Base-by-base conservation (phyloP, 2,888 invertebrate genomes). In the Orchesella flavescens region DNA sequence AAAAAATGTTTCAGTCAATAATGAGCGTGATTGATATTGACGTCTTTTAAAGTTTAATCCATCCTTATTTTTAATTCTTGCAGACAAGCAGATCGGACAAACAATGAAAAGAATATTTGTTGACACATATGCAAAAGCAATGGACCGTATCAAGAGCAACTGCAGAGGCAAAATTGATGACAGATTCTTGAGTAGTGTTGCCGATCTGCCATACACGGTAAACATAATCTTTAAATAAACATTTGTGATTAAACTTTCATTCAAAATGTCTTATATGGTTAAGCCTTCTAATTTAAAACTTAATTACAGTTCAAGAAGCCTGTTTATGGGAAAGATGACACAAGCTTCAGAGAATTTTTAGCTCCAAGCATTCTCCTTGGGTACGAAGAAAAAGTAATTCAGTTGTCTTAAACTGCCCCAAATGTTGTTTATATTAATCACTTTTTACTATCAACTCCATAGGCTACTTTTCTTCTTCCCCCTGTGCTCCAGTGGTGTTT, bases 401-500 rank as follows among this genome's bases (percentile, higher is more conserved):
- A n/a, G 3, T 72, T 55, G 46, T 34, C 34, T 69, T 44, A 15
- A 3, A 46, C 17, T 69, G 21, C n/a, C n/a, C 49, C 49, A 34
- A 34, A 34, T 34, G 7, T 4, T 4, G 34, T 49, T 49, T 10
- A 43, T 74, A 3, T 5, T 63, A 23, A 9, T 24, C 24, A 15
- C 3, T 21, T 21, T 76, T n/a, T n/a, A n/a, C n/a, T n/a, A n/a
- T n/a, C n/a, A n/a, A n/a, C n/a, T n/a, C n/a, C 21, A 21, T 91
- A 97, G 97, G 46, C 97, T 97, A 90, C 96, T 97, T 1, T 97
- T 97, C 92, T 97, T 97, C 93, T 93, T 97, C 92, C 97, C 97
- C 73, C 96, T 97, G 15, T 85, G 83, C 55, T 79, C 85, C n/a
- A 86, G 86, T 75, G 86, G 84, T n/a, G 84, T 87, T 7, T 82